Base-by-base conservation (phyloP, 2,888 invertebrate species). In the Meteorus colon region DNA sequence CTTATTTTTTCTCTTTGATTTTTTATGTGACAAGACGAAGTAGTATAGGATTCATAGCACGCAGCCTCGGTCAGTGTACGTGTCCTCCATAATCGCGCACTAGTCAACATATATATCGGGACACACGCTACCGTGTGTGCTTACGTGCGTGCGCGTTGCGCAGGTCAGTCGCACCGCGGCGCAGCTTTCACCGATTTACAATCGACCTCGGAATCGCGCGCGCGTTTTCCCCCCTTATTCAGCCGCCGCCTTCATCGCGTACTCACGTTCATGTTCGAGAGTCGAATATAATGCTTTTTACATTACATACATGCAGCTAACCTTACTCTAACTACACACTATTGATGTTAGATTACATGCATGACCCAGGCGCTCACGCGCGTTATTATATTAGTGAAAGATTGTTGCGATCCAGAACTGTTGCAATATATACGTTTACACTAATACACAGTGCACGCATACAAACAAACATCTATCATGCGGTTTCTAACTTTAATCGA, bases 81-180 rank as follows among this genome's bases (percentile, higher is more conserved):
- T 79, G 74, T 75, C 74, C 76, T 75, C 67, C 70, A 24, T 19
- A 67, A 63, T 55, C 41, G 29, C 41, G 27, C 73, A 29, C 60
- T 29, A 51, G 10, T 31, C 45, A 41, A 31, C 31, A 37, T 31
- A 70, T 63, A 63, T 65, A 65, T 76, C 63, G 74, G 72, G 72
- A 74, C 73, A 69, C 63, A 41, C 78, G 75, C 79, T 78, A 81
- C 80, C 66, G 71, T 48, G 48, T 48, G 48, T 48, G 77, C 77
- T 75, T 78, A 80, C 77, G 79, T 78, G 79, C 76, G 79, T 77
- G 69, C 68, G 79, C 76, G 76, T 83, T 83, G 82, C 80, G 80
- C 82, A 79, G 83, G 81, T 83, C 82, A 83, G 83, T 82, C 73
- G 72, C 82, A 79, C 77, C 80, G 74, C 69, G 66, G 73, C 65